Base-by-base conservation (phyloP, 2,113 vertebrate species). In the Turdus rufiventris region DNA sequence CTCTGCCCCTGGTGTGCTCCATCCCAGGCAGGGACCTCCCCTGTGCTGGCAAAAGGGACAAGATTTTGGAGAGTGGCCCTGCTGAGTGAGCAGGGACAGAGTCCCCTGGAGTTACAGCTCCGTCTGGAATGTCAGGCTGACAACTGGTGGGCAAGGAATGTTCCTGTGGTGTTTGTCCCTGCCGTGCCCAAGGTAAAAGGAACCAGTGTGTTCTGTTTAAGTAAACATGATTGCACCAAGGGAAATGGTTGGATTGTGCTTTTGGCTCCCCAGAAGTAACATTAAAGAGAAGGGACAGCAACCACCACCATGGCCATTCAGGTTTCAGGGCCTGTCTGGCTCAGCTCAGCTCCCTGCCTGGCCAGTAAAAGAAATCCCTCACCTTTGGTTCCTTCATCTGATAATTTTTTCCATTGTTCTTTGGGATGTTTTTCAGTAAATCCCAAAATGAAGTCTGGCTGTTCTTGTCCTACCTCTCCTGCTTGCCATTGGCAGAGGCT, bases 261-360 rank as follows among this genome's bases (percentile, higher is more conserved):
- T 67, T 90, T 53, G 66, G 66, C 51, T 92, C 76, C 75, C 78
- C 48, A 65, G 88, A 60, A 71, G 40, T 25, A 78, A 8, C 12
- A 18, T 0, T 33, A 58, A 56, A 26, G 43, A 68, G 77, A 71
- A 54, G 40, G 51, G 66, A 25, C 40, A 25, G 77, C 5, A 19
- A 60, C 36, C 3, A 12, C 14, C 3, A 2, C 1, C 4, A 4
- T 23, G 1, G 68, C 66, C 7, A 8, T 20, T 5, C 13, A 3
- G 47, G 34, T 72, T 73, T 58, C 1, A 2, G 60, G 2, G 3
- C 36, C 43, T 61, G 29, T 12, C 24, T 68, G 3, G 1, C 2
- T 3, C 36, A 15, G 56, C 23, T 11, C 6, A 3, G 36, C 23
- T 91, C 3, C 2, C 68, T 65, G 73, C 81, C 54, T 24, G 61